Evolutionary conservation across 2,888 invertebrate species (phyloP).

Genomic region (Aphrophora alni): DNA sequence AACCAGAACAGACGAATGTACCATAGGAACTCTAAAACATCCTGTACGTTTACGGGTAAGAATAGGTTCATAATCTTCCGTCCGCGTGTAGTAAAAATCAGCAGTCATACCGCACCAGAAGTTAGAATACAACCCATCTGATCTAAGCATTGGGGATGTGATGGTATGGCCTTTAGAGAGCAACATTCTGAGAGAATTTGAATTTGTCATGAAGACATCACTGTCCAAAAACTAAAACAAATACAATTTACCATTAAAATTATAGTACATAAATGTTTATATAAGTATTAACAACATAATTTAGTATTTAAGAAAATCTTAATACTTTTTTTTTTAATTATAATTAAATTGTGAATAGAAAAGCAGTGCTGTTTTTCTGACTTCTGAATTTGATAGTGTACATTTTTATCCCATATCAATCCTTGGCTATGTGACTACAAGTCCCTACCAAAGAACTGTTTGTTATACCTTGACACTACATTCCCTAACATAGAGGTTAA

Average conservation of each 20-base stretch:
- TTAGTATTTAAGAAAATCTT: too few species aligned
- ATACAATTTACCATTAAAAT: slow-evolving; percentile 38
- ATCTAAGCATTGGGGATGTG: slow-evolving; percentile 84
- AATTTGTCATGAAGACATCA: slow-evolving; percentile 80
- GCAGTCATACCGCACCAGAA: slow-evolving; percentile 95
- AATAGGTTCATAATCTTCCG: slow-evolving; percentile 84
- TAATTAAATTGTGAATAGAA: too few species aligned
- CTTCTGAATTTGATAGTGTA: too few species aligned
- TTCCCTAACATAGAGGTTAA: too few species aligned
- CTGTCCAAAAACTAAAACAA: slow-evolving; percentile 79
- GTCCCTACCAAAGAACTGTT: too few species aligned
- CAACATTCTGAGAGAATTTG: slow-evolving; percentile 67
- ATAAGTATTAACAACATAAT: slow-evolving; percentile 10
- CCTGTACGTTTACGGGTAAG: slow-evolving; percentile 72
- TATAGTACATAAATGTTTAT: slow-evolving; percentile 18
- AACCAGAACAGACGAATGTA: slow-evolving; percentile 86
- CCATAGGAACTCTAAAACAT: slow-evolving; percentile 87
- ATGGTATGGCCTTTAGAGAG: slow-evolving; percentile 69
- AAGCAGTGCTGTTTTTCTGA: too few species aligned
- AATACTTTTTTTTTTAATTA: too few species aligned
- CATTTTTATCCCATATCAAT: too few species aligned
- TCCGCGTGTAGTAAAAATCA: slow-evolving; percentile 82
- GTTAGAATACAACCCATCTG: slow-evolving; percentile 90
- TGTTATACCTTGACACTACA: too few species aligned
- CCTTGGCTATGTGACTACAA: too few species aligned